Conservation (phyloP, 2,888 invertebrate species). For the Zygogramma bicolorata region DNA sequence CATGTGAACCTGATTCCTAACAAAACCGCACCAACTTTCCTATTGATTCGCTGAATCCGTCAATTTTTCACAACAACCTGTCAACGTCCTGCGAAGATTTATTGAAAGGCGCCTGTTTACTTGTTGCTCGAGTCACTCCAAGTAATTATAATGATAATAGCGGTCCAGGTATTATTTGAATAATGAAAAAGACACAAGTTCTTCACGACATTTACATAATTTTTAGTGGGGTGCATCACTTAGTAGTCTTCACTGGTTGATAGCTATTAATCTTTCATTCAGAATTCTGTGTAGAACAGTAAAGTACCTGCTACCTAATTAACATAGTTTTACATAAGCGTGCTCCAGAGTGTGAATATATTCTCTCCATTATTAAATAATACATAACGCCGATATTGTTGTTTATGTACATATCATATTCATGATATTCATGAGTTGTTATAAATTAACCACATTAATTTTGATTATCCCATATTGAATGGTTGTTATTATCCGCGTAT, state of each 20-base stretch:
- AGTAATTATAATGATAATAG: conserved; percentile 59
- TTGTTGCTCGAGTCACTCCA: conserved; percentile 19
- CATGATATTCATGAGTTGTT: conserved; percentile 38
- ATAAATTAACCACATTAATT: conserved; percentile 36
- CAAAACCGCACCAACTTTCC: neutral
- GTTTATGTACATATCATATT: conserved; percentile 37
- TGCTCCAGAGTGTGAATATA: conserved; percentile 57
- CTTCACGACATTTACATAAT: conserved; percentile 45
- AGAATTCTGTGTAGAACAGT: conserved; percentile 51
- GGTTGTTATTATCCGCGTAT: conserved; percentile 4
- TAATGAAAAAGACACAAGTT: conserved; percentile 53
- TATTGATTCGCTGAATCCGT: neutral
- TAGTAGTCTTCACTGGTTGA: conserved; percentile 37
- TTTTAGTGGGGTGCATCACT: conserved; percentile 44
- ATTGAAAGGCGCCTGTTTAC: neutral
- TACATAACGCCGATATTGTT: conserved; percentile 55
- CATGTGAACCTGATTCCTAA: neutral
- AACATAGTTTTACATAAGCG: conserved; percentile 62
- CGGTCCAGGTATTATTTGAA: conserved; percentile 54
- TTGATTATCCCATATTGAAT: conserved; percentile 26
- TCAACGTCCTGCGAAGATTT: neutral
- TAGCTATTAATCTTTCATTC: conserved; percentile 50
- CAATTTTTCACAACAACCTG: neutral
- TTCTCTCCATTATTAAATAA: conserved; percentile 55
- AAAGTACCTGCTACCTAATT: conserved; percentile 53